phyloP scores from a whole-genome alignment of 2,797 vertebrate genomes.

The Iguana delicatissima region DNA sequence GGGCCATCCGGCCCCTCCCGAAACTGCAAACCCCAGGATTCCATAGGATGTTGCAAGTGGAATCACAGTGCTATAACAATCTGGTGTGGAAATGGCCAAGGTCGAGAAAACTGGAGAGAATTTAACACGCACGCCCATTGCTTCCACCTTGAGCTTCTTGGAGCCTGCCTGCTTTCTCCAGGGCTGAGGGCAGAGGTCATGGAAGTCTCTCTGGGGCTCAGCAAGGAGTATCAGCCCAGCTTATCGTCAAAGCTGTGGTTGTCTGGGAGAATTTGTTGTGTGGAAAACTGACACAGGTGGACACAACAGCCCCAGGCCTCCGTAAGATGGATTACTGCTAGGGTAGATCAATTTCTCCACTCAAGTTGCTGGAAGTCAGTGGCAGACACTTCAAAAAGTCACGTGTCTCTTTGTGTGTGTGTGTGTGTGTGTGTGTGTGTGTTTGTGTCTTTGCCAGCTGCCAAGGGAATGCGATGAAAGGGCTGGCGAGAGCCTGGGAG shows the following conservation, averaged over 20 bases:
- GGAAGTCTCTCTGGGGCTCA: neutral
- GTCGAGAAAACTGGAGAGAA: no score
- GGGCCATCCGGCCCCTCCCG: no score
- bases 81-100: no score
- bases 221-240: neutral
- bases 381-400: neutral
- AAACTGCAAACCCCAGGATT: no score
- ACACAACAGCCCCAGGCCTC: slow-evolving; percentile 1
- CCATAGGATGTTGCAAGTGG: no score
- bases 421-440: accelerated
- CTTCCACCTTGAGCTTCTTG: neutral
- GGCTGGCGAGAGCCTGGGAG: accelerated
- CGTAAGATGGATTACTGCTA: slow-evolving; percentile 38
- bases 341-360: slow-evolving; percentile 34
- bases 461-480: neutral
- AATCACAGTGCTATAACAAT: no score
- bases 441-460: neutral
- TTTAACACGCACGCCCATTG: accelerated
- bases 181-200: neutral
- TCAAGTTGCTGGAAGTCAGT: slow-evolving; percentile 36
- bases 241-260: neutral
- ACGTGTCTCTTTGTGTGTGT: accelerated
- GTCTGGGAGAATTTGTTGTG: slow-evolving; percentile 4
- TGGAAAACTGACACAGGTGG: slow-evolving; percentile 24
- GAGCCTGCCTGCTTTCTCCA: neutral